Evolutionary conservation across 2,888 invertebrate genomes (phyloP), one percentile per base, ranked within the genome.

Genomic region (Nycteola revayana): DNA sequence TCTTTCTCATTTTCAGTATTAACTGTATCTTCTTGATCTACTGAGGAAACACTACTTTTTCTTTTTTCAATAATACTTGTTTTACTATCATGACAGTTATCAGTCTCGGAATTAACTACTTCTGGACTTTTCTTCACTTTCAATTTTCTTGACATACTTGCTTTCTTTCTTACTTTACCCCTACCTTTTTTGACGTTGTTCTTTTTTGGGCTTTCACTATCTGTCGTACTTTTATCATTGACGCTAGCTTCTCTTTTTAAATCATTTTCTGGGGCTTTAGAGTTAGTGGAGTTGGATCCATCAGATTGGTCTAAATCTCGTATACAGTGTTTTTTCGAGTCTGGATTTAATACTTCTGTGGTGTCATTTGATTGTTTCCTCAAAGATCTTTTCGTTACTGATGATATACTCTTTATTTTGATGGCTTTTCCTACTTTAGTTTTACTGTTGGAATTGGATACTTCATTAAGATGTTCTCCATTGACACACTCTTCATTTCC

Each of bases 31-130:
- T 80, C 80, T 28, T 79, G 76, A 25, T 85, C 86, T 25, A 73
- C 69, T 10, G 87, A 86, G 0, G 86, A 86, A 8, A 88, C 75
- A 67, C 86, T 85, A 41, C 83, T 87, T 62, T 87, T 84, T 44
- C 85, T 69, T 36, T 83, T 85, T 46, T 84, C 79, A 53, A 80
- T 76, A 61, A 85, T 81, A 75, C 72, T 75, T 59, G 77, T 67
- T 79, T 86, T 87, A 71, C 65, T 79, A 61, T 81, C 78, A 36
- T 75, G 77, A 59, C 73, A 62, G 48, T 68, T 78, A 41, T 83
- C 82, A 52, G 69, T 71, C 55, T 78, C 80, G 28, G 73, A 70
- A 46, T 74, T 80, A 37, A 69, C 57, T 48, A 71, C 46, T 43
- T 75, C 74, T 60, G 77, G 75, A 44, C 54, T 66, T 40, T 68